Conservation (phyloP, 2,797 vertebrate genomes). For the Aselliscus stoliczkanus region DNA sequence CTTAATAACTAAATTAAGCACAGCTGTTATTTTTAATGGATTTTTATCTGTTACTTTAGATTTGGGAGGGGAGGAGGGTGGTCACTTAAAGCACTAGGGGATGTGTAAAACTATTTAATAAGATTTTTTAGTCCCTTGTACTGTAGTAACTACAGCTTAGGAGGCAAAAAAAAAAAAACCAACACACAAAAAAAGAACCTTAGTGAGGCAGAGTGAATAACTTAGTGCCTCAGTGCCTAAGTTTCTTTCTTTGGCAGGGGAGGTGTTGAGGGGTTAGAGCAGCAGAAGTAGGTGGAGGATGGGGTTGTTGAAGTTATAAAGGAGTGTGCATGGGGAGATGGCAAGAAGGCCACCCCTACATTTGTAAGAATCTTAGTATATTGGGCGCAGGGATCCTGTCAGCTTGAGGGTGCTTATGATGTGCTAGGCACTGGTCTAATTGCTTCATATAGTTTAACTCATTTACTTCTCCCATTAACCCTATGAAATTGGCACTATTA, state of each 20-base stretch:
- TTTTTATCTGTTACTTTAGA: background rate
- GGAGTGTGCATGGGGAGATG: background rate
- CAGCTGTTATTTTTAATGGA: background rate
- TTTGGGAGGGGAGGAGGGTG: background rate
- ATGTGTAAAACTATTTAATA: conserved; percentile 4
- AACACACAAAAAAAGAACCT: no score
- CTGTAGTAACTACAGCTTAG: background rate
- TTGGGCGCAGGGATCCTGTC: background rate
- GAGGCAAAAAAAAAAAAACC: background rate
- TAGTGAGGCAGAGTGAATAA: background rate
- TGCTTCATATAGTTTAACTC: background rate
- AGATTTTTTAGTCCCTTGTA: background rate
- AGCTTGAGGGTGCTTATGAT: background rate
- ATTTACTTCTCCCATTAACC: background rate
- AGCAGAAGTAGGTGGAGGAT: background rate
- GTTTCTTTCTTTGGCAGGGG: background rate
- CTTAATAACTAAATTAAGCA: conserved; percentile 19
- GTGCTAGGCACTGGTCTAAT: background rate
- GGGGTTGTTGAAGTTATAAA: background rate
- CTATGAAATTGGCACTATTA: background rate
- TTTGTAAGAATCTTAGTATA: background rate
- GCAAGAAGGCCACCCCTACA: background rate
- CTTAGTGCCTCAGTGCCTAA: background rate
- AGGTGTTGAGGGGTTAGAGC: background rate
- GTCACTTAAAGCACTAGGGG: background rate